phyloP scores from a whole-genome alignment of 2,888 invertebrate species.

The Agrypnus murinus region DNA sequence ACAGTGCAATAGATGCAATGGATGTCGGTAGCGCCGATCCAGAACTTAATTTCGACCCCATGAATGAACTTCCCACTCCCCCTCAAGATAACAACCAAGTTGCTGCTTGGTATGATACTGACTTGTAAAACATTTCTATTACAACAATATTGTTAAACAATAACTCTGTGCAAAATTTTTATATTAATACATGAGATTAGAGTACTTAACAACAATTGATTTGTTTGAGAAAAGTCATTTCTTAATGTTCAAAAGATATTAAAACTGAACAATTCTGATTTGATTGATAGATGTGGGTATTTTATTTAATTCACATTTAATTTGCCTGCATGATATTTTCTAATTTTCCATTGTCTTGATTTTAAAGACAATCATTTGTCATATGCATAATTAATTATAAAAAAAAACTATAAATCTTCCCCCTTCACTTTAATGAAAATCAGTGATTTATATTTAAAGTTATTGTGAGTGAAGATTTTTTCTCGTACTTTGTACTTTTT shows the following conservation, averaged over 20 bases:
- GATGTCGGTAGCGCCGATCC: constrained; percentile 87
- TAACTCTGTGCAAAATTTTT: no score
- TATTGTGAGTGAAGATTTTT: constrained; percentile 4
- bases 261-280: no score
- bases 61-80: constrained; percentile 85
- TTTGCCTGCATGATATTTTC: no score
- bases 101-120: constrained; percentile 98
- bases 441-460: no score
- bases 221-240: no score
- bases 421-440: no score
- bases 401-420: no score
- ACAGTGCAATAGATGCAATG: constrained; percentile 90
- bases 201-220: constrained; percentile 28
- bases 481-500: constrained; percentile 5
- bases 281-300: no score
- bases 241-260: no score
- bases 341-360: constrained; percentile 1
- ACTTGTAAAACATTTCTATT: constrained; percentile 78
- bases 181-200: no score
- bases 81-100: constrained; percentile 94
- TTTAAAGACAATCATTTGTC: background rate
- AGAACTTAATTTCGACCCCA: constrained; percentile 85
- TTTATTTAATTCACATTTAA: no score
- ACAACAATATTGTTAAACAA: background rate
- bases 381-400: no score